Conservation (phyloP, 2,888 invertebrate species). For the Lysandra coridon region DNA sequence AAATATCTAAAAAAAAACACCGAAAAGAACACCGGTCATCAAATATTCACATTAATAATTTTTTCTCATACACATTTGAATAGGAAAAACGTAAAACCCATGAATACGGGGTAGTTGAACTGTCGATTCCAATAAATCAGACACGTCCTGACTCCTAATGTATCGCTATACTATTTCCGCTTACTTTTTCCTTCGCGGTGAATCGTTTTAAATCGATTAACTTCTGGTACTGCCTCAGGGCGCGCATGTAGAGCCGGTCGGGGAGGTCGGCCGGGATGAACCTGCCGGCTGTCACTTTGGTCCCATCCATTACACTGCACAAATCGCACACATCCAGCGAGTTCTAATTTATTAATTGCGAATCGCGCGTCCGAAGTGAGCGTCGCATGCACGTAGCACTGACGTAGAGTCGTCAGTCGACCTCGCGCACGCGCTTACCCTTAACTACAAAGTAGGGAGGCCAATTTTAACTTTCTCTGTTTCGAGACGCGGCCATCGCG, state of each 20-base stretch:
- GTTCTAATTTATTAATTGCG: slow-evolving; percentile 57
- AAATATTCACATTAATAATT: slow-evolving; percentile 14
- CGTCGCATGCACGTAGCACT: slow-evolving; percentile 73
- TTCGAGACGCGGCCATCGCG: slow-evolving; percentile 46
- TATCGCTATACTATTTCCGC: slow-evolving; percentile 44
- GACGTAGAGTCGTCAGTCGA: slow-evolving; percentile 51
- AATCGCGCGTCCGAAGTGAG: slow-evolving; percentile 78
- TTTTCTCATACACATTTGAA: slow-evolving; percentile 36
- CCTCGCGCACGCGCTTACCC: slow-evolving; percentile 66
- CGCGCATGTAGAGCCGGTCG: slow-evolving; percentile 79
- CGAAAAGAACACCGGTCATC: slow-evolving; percentile 1
- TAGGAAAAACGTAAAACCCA: slow-evolving; percentile 36
- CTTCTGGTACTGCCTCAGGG: slow-evolving; percentile 83
- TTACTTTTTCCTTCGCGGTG: slow-evolving; percentile 77
- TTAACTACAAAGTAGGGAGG: slow-evolving; percentile 53
- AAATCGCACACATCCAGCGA: slow-evolving; percentile 49
- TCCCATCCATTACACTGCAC: slow-evolving; percentile 61
- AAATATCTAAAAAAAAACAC: too few species aligned
- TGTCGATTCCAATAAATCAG: slow-evolving; percentile 38
- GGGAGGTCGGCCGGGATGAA: slow-evolving; percentile 62
- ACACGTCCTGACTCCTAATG: slow-evolving; percentile 38
- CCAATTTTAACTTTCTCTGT: slow-evolving; percentile 70
- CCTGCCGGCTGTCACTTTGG: slow-evolving; percentile 65
- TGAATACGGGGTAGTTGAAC: slow-evolving; percentile 42
- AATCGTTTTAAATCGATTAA: slow-evolving; percentile 79